Evolutionary conservation across 2,888 invertebrate genomes (phyloP).

Genomic region (Ormyrus rosae): DNA sequence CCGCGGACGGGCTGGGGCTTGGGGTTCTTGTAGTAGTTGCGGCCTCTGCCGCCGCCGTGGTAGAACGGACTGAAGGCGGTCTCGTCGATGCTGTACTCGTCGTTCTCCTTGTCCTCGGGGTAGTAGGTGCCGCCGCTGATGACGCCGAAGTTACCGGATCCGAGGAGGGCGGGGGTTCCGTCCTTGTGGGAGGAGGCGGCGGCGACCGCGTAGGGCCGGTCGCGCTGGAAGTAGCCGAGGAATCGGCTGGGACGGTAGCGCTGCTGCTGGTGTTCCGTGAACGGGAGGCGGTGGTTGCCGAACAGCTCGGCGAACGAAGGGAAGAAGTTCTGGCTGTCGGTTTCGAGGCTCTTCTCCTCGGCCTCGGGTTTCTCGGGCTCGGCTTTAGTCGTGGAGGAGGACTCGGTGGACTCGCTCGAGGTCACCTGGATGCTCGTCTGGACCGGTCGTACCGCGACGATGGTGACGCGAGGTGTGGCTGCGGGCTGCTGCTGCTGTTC

Average conservation of each 20-base stretch:
- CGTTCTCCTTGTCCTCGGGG: constrained; percentile 81
- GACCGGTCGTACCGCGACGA: constrained; percentile 59
- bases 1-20: constrained; percentile 83
- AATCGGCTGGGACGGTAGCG: constrained; percentile 73
- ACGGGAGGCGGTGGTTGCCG: constrained; percentile 80
- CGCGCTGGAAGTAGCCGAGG: constrained; percentile 72
- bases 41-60: constrained; percentile 84
- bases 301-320: constrained; percentile 86
- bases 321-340: constrained; percentile 84
- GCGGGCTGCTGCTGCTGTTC: constrained; percentile 2
- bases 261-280: constrained; percentile 78
- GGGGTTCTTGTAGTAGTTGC: constrained; percentile 83
- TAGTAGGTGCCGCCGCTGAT: constrained; percentile 92
- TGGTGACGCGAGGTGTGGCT: constrained; percentile 38
- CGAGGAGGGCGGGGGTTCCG: constrained; percentile 81
- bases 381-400: neutral
- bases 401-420: constrained; percentile 45
- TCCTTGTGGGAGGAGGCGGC: constrained; percentile 71
- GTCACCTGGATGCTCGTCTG: constrained; percentile 59
- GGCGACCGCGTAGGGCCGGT: constrained; percentile 67
- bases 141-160: constrained; percentile 77
- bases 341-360: constrained; percentile 77
- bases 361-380: constrained; percentile 48
- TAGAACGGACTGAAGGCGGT: constrained; percentile 80
- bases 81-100: constrained; percentile 79